Conservation (phyloP, 2,113 vertebrate species). For the Anarhynchus alexandrinus region DNA sequence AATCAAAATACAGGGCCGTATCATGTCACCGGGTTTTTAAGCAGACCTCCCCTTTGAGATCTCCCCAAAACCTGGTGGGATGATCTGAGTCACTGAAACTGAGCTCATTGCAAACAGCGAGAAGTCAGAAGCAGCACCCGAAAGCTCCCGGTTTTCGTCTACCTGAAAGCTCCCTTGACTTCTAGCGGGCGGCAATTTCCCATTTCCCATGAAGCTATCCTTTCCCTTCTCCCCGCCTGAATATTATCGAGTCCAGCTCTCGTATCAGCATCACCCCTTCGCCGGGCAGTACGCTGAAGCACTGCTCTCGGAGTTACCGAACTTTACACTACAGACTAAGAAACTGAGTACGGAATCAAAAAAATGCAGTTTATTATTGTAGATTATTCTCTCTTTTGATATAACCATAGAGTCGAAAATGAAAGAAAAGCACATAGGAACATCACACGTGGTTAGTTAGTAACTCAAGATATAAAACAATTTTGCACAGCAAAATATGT, state of each 20-base stretch:
- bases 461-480: constrained; percentile 93
- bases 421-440: constrained; percentile 95
- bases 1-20: constrained; percentile 13
- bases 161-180: constrained; percentile 10
- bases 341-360: constrained; percentile 81
- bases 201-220: not conserved
- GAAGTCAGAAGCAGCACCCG: constrained; percentile 22
- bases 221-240: not conserved
- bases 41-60: constrained; percentile 5
- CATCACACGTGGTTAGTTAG: constrained; percentile 98
- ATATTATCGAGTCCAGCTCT: not conserved
- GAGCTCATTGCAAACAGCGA: not conserved
- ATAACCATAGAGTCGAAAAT: constrained; percentile 88
- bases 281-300: not conserved
- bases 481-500: constrained; percentile 99
- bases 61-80: not conserved
- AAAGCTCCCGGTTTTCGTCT: constrained; percentile 36
- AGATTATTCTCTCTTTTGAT: constrained; percentile 85
- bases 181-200: not conserved
- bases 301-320: not conserved
- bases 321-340: constrained; percentile 75
- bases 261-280: not conserved
- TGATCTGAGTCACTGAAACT: constrained; percentile 32
- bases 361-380: constrained; percentile 87
- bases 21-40: not conserved